A percentile compares a stretch with the other conserved stretches of the same genome.
Conservation (phyloP, 2,113 vertebrate species). For the Phalacrocorax aristotelis region DNA sequence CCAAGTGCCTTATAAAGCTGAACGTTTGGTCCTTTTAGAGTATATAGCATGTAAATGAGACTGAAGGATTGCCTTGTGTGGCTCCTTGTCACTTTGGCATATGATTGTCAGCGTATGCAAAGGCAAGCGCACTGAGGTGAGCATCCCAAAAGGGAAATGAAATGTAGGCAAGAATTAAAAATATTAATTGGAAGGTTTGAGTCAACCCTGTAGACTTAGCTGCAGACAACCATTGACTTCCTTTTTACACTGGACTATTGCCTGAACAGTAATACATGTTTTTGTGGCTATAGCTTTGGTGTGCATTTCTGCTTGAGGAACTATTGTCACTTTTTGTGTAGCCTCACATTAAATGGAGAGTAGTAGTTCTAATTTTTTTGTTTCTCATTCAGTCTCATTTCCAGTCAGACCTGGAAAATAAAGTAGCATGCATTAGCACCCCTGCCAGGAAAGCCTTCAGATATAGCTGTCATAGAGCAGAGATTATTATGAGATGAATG, state of each 20-base stretch:
- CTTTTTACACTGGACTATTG: not conserved
- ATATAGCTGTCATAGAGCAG: not conserved
- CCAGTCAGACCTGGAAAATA: not conserved
- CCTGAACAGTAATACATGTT: not conserved
- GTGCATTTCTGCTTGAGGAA: not conserved
- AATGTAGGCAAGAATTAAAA: not conserved
- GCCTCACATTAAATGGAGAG: not conserved
- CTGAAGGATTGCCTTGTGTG: not conserved
- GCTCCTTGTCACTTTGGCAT: rapidly evolving
- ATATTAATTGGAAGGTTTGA: not conserved
- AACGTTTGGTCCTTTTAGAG: not conserved
- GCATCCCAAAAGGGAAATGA: not conserved
- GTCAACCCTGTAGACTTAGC: not conserved
- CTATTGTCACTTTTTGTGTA: not conserved
- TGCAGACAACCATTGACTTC: not conserved
- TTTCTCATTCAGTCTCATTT: not conserved
- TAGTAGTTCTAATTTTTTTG: not conserved
- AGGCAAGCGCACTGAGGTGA: not conserved
- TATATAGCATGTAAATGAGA: not conserved
- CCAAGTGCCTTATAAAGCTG: not conserved
- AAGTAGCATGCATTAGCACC: not conserved
- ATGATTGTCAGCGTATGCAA: not conserved
- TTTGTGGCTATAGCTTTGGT: not conserved
- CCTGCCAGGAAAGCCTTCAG: not conserved
- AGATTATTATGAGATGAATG: not conserved